Base-by-base conservation (phyloP, 1,140 invertebrate genomes). In the Sinella curviseta region DNA sequence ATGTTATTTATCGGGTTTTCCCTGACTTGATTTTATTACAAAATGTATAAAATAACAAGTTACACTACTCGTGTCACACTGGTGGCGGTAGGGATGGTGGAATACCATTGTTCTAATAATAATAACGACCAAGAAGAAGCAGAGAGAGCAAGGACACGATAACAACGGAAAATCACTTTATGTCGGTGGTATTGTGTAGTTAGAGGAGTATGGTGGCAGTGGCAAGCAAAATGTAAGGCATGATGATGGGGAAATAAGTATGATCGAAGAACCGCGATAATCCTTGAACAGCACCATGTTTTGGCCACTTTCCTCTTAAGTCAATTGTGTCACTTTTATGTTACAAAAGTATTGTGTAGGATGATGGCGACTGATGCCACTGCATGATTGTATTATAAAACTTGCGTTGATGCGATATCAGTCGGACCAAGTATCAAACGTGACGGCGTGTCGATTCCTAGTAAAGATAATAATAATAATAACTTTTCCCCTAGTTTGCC, bases 241-340 rank as follows among this genome's bases (percentile, higher is more conserved):
- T n/a, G n/a, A n/a, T 48, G 39, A 48, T 48, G 39, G 39, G 39
- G 39, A 48, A 48, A 48, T 48, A 48, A 48, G 39, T 48, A 48
- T 48, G 39, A 48, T 48, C 39, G 14, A 14, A n/a, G 14, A 26
- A 65, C 14, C 16, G 26, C 14, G 57, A 65, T 26, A 8, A n/a
- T 65, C 57, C 16, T 65, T 65, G 57, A 12, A n/a, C 26, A 70
- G 30, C 65, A 70, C 28, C 8, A 70, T 70, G 65, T 70, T 70
- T 70, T 70, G 65, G 65, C 65, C 30, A 70, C 65, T 70, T 70
- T 33, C 65, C 65, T 70, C 65, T 70, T 31, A 33, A 70, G 65
- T 70, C 65, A 70, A 70, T 70, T 70, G 65, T 70, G 65, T 70
- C 65, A 33, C 12, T 70, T 70, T 30, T 70, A 31, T 33, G 26